Conservation (phyloP, 2,113 vertebrate species). For the Numenius arquata region DNA sequence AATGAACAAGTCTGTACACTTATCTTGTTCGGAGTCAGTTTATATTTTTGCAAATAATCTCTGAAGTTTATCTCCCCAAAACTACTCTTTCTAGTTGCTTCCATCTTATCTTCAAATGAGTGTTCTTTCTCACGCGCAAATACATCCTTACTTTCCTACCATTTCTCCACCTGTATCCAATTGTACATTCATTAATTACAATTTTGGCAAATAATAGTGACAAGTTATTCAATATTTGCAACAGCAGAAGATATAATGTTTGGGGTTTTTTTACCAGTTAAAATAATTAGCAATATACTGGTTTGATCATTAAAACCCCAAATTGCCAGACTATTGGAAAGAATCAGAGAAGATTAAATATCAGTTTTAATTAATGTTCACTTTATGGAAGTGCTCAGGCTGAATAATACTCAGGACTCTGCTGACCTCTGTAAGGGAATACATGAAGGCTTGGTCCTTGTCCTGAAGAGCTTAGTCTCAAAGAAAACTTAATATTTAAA, state of each 20-base stretch:
- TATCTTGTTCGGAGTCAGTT: neutral
- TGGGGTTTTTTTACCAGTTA: neutral
- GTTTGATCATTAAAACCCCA: neutral
- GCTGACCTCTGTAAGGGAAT: neutral
- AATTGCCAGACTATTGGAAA: neutral
- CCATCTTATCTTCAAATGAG: neutral
- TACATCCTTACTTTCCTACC: neutral
- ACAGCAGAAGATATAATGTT: neutral
- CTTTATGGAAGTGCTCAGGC: neutral
- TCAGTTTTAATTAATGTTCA: neutral
- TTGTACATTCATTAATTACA: neutral
- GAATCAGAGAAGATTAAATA: neutral
- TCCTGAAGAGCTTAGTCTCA: neutral
- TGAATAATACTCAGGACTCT: neutral
- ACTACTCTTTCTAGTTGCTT: neutral
- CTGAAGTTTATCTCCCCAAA: neutral
- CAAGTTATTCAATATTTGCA: neutral
- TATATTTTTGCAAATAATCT: neutral
- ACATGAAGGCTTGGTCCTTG: neutral
- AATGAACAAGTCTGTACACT: neutral
- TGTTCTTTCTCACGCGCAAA: neutral
- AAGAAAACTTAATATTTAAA: slow-evolving; percentile 31
- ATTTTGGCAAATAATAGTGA: neutral
- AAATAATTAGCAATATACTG: neutral
- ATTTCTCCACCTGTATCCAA: neutral